A percentile compares a stretch with the other conserved stretches of the same genome.
phyloP scores from a whole-genome alignment of 2,113 vertebrate species.

The Chunga burmeisteri region DNA sequence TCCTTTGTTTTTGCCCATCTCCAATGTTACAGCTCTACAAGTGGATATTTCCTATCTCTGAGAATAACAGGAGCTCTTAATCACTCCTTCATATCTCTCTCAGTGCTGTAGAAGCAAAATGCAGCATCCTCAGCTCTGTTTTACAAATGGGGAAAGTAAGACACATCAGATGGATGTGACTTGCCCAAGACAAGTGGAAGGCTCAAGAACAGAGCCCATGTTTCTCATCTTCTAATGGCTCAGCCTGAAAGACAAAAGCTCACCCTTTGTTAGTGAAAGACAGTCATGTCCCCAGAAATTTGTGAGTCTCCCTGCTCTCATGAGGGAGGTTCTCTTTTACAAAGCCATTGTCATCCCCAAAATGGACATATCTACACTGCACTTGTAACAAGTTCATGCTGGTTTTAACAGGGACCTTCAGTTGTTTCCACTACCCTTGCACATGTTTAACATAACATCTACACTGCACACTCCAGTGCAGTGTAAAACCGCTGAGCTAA shows the following conservation, averaged over 20 bases:
- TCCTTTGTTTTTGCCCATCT: neutral
- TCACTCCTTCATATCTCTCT: neutral
- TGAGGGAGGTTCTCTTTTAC: neutral
- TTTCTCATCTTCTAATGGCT: neutral
- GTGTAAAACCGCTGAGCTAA: neutral
- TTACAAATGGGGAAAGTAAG: neutral
- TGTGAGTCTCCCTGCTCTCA: neutral
- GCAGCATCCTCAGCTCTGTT: neutral
- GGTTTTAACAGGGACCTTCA: neutral
- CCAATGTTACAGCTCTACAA: neutral
- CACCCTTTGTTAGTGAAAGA: neutral
- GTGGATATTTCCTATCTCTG: neutral
- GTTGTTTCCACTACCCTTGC: neutral
- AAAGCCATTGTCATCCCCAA: neutral
- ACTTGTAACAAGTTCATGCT: neutral
- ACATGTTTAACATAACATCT: accelerated
- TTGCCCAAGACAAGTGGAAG: neutral
- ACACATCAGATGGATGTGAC: neutral
- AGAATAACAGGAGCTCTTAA: neutral
- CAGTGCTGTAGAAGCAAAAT: neutral
- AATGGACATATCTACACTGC: neutral
- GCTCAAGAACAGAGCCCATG: neutral
- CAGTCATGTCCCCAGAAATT: neutral
- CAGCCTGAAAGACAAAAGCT: neutral
- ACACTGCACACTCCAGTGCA: no score